These are phyloP conservation scores for Nipponacmea schrenckii DNA, from an alignment of 2,888 invertebrate genomes.

Conservation along the genomic window DNA sequence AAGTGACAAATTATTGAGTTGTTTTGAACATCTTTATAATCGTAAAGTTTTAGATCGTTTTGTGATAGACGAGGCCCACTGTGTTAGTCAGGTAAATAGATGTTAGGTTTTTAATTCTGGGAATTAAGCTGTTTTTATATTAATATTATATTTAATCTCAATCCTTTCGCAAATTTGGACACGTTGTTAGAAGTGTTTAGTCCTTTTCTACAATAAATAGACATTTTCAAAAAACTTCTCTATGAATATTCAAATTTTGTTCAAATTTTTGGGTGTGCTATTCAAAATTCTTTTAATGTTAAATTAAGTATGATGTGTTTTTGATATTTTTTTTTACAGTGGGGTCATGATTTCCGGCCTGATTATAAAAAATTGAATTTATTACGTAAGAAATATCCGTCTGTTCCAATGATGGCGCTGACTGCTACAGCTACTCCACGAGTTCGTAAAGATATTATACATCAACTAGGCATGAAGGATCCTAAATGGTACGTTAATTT, in stretches of 20 bases:
- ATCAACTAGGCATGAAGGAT: conserved; percentile 75
- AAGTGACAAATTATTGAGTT: conserved; percentile 79
- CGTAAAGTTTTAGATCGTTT: conserved; percentile 83
- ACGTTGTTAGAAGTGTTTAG: too few relatives aligned
- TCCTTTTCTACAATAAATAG: too few relatives aligned
- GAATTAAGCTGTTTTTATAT: background rate
- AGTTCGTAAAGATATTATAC: conserved; percentile 87
- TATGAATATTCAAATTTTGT: too few relatives aligned
- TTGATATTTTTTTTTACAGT: conserved; percentile 71
- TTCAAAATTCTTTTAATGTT: too few relatives aligned
- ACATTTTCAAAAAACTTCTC: too few relatives aligned
- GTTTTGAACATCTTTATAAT: conserved; percentile 78
- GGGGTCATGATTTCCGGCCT: conserved; percentile 86
- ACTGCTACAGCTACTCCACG: conserved; percentile 96
- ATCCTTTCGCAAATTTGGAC: too few relatives aligned
- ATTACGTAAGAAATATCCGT: conserved; percentile 78
- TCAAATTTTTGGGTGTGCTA: too few relatives aligned
- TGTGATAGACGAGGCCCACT: conserved; percentile 98
- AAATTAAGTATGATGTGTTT: too few relatives aligned
- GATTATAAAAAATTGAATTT: conserved; percentile 84
- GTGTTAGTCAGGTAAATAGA: conserved; percentile 82
- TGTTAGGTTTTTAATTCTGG: background rate
- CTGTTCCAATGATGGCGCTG: conserved; percentile 81
- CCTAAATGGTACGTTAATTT: conserved; percentile 62
- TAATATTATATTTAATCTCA: conserved; percentile 5